phyloP scores from a whole-genome alignment of 1,140 invertebrate species.

The Drosophila tristis region DNA sequence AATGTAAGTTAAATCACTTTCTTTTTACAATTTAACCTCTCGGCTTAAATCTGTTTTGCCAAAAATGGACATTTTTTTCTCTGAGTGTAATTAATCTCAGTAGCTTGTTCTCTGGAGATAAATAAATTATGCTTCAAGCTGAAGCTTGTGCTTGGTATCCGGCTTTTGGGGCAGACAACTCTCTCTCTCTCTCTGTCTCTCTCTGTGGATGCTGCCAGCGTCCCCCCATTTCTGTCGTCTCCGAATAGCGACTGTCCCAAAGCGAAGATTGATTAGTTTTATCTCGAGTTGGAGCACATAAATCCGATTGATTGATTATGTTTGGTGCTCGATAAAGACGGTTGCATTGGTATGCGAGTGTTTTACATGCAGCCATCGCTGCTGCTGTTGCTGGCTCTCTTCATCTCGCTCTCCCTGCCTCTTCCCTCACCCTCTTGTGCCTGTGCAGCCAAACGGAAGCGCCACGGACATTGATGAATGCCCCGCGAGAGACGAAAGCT shows the following conservation, averaged over 20 bases:
- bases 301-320: slow-evolving; percentile 84
- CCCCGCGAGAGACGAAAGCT: slow-evolving; percentile 44
- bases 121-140: slow-evolving; percentile 50
- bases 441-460: slow-evolving; percentile 58
- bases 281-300: slow-evolving; percentile 83
- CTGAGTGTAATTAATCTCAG: slow-evolving; percentile 56
- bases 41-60: slow-evolving; percentile 24
- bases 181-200: not conserved
- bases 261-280: slow-evolving; percentile 83
- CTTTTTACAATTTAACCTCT: too few species aligned
- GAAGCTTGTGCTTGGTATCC: slow-evolving; percentile 9
- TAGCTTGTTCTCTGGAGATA: slow-evolving; percentile 29
- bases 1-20: too few species aligned
- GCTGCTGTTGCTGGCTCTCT: too few species aligned
- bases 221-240: slow-evolving; percentile 35
- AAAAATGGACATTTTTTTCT: too few species aligned
- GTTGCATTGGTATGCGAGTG: slow-evolving; percentile 68
- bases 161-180: slow-evolving; percentile 1
- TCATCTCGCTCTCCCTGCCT: not conserved
- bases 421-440: slow-evolving; percentile 10
- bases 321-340: slow-evolving; percentile 79
- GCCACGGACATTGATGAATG: slow-evolving; percentile 76
- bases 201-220: slow-evolving; percentile 10
- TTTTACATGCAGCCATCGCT: slow-evolving; percentile 63
- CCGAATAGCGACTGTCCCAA: slow-evolving; percentile 58